phyloP scores from a whole-genome alignment of 2,888 invertebrate genomes.

The Caenorhabditis sp. region DNA sequence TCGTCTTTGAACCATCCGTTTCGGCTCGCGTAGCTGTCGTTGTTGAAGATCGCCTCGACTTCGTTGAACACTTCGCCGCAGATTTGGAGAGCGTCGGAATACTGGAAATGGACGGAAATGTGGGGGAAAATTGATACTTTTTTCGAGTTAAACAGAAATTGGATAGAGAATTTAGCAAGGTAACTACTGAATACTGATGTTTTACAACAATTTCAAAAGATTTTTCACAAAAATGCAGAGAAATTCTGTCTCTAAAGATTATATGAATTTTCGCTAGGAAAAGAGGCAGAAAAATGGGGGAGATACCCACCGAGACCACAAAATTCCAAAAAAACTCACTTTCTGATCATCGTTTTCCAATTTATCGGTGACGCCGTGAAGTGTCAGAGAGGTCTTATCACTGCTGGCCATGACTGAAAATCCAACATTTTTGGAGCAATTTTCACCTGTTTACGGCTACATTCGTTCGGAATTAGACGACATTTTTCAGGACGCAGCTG shows the following conservation, averaged over 20 bases:
- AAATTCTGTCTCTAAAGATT: too few relatives aligned
- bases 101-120: slow-evolving; percentile 37
- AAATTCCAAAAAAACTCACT: slow-evolving; percentile 24
- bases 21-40: slow-evolving; percentile 48
- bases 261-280: too few relatives aligned
- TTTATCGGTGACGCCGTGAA: slow-evolving; percentile 51
- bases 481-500: slow-evolving; percentile 26
- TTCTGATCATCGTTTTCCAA: slow-evolving; percentile 37
- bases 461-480: not conserved
- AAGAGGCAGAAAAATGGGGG: too few relatives aligned
- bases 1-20: slow-evolving; percentile 69
- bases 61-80: slow-evolving; percentile 67
- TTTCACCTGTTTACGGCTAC: slow-evolving; percentile 20
- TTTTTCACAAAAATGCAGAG: too few relatives aligned
- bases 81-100: slow-evolving; percentile 59
- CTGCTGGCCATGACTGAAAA: slow-evolving; percentile 28
- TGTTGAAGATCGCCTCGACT: slow-evolving; percentile 65
- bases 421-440: not conserved
- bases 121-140: too few relatives aligned
- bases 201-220: too few relatives aligned
- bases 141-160: too few relatives aligned
- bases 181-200: too few relatives aligned
- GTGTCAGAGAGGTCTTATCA: slow-evolving; percentile 24
- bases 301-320: too few relatives aligned
- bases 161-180: too few relatives aligned